Evolutionary conservation across 2,113 vertebrate species (phyloP), one percentile per base, ranked within the genome.

Genomic region (Deroptyus accipitrinus): DNA sequence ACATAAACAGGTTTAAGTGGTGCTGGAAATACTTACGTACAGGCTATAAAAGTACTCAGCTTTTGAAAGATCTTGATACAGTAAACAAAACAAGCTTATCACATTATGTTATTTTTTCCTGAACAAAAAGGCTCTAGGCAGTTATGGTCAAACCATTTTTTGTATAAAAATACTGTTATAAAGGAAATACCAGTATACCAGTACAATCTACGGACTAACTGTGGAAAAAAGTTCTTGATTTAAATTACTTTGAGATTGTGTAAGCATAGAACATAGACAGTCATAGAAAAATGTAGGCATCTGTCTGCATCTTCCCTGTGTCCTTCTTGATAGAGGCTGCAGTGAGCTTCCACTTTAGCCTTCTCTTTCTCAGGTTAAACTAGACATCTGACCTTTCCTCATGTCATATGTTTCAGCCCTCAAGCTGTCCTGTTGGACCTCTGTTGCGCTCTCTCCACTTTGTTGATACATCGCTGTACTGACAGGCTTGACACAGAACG

Each of bases 401-500:
- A 1, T 31, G 39, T 81, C 59, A 4, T 0, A 1, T 7, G 4
- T 19, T 72, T 28, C 48, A 30, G 48, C 61, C 41, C 39, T 54
- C 24, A 9, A 82, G 39, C n/a, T 11, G 4, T 46, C 49, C n/a
- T n/a, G 75, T 18, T 30, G 35, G 20, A 44, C 37, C 33, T 64
- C 27, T 63, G 63, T 63, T 46, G 28, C 24, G 3, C 46, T n/a
- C 19, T 55, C 31, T 67, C 13, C 7, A 1, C 48, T 63, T 51
- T 4, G 31, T 7, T 25, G 16, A 11, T 49, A 9, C 9, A 9
- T 31, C 0, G 1, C 51, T n/a, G 37, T 35, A 2, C 4, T 11
- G 46, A 42, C 1, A 3, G 66, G 19, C 10, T 72, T 57, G 67
- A 15, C 4, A 10, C 3, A 0, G 57, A 73, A 11, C 13, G 7